Evolutionary conservation across 1,140 invertebrate species (phyloP).

Genomic region (Pomacea maculata): DNA sequence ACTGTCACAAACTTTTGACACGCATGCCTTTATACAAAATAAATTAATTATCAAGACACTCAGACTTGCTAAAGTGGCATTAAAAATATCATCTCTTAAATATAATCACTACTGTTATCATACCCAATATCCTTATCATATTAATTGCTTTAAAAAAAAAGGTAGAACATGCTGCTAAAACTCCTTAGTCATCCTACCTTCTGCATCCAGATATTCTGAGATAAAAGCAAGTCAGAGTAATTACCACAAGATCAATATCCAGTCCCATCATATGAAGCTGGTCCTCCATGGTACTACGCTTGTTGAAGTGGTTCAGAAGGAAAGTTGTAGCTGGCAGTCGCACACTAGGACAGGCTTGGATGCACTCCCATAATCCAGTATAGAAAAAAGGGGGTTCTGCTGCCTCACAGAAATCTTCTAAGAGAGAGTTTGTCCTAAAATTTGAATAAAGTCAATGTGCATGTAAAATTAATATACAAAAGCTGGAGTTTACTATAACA

Average conservation of each 20-base stretch:
- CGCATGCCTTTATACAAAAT: too few species aligned
- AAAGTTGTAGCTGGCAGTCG: slow-evolving; percentile 85
- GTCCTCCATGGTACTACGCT: slow-evolving; percentile 82
- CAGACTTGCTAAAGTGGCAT: too few species aligned
- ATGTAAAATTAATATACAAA: neutral
- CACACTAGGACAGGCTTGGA: slow-evolving; percentile 84
- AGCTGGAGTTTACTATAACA: neutral
- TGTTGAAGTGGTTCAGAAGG: slow-evolving; percentile 84
- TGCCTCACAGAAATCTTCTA: slow-evolving; percentile 84
- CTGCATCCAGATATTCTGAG: neutral
- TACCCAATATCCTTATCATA: too few species aligned
- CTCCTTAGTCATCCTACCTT: neutral
- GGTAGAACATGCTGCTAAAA: too few species aligned
- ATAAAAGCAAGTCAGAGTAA: neutral
- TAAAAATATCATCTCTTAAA: too few species aligned
- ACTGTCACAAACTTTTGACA: neutral
- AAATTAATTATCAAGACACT: too few species aligned
- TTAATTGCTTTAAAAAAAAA: neutral
- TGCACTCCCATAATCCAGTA: slow-evolving; percentile 85
- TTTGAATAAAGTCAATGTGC: neutral
- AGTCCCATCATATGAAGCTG: slow-evolving; percentile 88
- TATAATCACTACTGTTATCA: too few species aligned
- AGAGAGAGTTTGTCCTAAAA: slow-evolving; percentile 76
- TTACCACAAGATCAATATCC: slow-evolving; percentile 84
- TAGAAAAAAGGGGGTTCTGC: slow-evolving; percentile 85